A percentile compares a stretch with the other conserved stretches of the same genome.
These are phyloP conservation scores for Beaufortia kweichowensis DNA, from an alignment of 2,113 vertebrate species.

Conservation along the genomic window DNA sequence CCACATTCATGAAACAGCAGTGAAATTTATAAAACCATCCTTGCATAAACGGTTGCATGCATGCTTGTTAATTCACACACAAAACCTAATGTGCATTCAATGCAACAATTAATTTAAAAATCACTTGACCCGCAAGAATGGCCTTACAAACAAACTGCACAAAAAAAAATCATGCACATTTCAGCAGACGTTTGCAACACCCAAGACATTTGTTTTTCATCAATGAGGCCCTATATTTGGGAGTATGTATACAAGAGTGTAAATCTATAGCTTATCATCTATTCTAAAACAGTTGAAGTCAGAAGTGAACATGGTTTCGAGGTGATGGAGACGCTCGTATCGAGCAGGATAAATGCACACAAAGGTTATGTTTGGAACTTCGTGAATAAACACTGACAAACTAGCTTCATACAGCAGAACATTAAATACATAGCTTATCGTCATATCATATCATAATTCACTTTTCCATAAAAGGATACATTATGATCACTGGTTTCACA, in stretches of 20 bases:
- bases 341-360: slow-evolving; percentile 30
- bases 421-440: slow-evolving; percentile 48
- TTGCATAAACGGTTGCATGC: not conserved
- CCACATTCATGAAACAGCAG: not conserved
- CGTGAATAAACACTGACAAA: slow-evolving; percentile 27
- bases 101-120: not conserved
- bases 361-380: slow-evolving; percentile 22
- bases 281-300: slow-evolving; percentile 16
- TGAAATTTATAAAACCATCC: slow-evolving; percentile 1
- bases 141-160: not conserved
- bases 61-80: slow-evolving; percentile 1
- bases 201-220: not conserved
- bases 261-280: slow-evolving; percentile 20
- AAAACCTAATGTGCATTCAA: not conserved
- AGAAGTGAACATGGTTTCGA: slow-evolving; percentile 13
- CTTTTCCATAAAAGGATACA: slow-evolving; percentile 42
- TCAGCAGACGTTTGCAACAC: not conserved
- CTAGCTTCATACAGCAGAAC: slow-evolving; percentile 46
- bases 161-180: not conserved
- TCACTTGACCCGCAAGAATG: not conserved
- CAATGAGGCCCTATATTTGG: not conserved
- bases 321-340: slow-evolving; percentile 5
- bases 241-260: slow-evolving; percentile 3
- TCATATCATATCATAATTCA: slow-evolving; percentile 43
- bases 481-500: slow-evolving; percentile 32